Evolutionary conservation across 2,113 vertebrate species (phyloP), one percentile per base, ranked within the genome.

Genomic region (Dicerorhinus sumatrensis): DNA sequence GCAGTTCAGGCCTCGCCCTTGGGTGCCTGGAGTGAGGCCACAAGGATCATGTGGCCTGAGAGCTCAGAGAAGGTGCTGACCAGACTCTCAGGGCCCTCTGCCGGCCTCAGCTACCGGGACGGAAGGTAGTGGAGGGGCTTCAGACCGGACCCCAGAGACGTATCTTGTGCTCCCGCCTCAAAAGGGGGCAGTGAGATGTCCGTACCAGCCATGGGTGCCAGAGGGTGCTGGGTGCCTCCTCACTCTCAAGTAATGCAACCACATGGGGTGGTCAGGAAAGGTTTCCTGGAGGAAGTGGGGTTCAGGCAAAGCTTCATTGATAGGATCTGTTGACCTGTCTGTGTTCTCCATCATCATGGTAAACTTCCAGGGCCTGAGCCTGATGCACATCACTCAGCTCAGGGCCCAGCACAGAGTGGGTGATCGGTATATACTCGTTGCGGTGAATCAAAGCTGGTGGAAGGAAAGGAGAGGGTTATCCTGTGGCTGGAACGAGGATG

Each of bases 101-200:
- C 27, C 33, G 20, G 83, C 42, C 56, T 46, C 8, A 0, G 65
- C 23, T n/a, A 23, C 54, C 0, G 1, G 33, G 25, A 12, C 48
- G 11, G n/a, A 46, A 65, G 18, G 58, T 31, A 20, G 3, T 0
- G n/a, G 6, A 25, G 48, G 10, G 56, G 23, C 56, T 33, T 72
- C 33, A 25, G 46, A 62, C 48, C 48, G 31, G 14, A 62, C 31
- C 39, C 67, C 21, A 27, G 85, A 29, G 29, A 31, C 42, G 72
- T 5, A 29, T 29, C 56, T 39, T 1, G 23, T 23, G 7, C 2
- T 29, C n/a, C 31, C 1, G 23, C n/a, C 60, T 56, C 14, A 1
- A 31, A 33, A 76, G 69, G 25, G 12, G 36, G 90, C 21, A 29
- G 39, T 0, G 1, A 18, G 60, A 14, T 6, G 8, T 82, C 42